Evolutionary conservation across 2,113 vertebrate genomes (phyloP).

Genomic region (Myrmecophaga tridactyla): DNA sequence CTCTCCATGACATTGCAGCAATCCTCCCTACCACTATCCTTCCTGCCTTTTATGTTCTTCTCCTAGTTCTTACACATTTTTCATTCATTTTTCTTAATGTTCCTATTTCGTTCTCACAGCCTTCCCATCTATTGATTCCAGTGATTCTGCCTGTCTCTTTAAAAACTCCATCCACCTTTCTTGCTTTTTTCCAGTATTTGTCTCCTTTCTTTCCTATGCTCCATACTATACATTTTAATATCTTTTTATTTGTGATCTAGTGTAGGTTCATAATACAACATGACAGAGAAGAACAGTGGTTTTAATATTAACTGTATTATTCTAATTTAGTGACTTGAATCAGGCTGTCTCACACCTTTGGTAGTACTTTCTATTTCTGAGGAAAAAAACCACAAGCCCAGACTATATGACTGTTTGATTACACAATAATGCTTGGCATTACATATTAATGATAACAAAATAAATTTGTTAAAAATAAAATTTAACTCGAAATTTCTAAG

Average conservation of each 20-base stretch:
- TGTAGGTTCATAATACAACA: background rate
- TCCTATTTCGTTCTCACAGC: background rate
- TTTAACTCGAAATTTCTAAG: slow-evolving; percentile 20
- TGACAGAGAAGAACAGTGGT: background rate
- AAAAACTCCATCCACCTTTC: background rate
- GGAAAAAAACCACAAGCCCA: background rate
- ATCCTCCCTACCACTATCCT: fast-evolving
- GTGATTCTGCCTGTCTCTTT: background rate
- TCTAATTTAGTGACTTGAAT: background rate
- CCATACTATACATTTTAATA: background rate
- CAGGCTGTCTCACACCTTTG: background rate
- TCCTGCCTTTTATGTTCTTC: fast-evolving
- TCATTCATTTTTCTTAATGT: background rate
- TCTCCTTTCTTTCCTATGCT: background rate
- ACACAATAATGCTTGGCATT: background rate
- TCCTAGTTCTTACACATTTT: too few species aligned
- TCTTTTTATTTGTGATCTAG: background rate
- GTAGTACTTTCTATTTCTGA: background rate
- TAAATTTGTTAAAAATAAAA: background rate
- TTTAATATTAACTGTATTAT: background rate
- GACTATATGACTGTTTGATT: background rate
- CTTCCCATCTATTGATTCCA: background rate
- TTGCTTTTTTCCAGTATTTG: background rate
- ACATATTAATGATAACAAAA: background rate
- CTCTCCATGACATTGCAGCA: too few species aligned